These are phyloP conservation scores for Gobius niger DNA, from an alignment of 2,113 vertebrate species.

Conservation along the genomic window DNA sequence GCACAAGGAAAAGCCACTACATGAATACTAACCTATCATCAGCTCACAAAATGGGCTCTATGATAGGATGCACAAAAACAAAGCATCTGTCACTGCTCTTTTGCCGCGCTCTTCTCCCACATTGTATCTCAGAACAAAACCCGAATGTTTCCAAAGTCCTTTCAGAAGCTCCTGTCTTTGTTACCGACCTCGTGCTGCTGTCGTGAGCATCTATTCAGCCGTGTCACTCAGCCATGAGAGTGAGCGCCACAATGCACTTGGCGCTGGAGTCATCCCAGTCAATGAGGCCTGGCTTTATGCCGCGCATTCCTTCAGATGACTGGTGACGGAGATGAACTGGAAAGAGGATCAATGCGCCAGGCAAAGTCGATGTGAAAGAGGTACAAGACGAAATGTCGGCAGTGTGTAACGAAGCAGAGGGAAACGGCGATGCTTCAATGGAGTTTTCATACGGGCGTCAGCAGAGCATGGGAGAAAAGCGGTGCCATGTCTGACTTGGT, in stretches of 20 bases:
- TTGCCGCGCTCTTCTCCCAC: conserved; percentile 20
- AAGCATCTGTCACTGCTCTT: conserved; percentile 43
- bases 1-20: conserved; percentile 6
- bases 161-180: conserved; percentile 32
- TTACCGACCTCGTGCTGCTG: conserved; percentile 40
- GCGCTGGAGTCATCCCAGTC: conserved; percentile 29
- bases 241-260: conserved; percentile 31
- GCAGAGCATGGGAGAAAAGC: conserved; percentile 5
- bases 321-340: conserved; percentile 40
- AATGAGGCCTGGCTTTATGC: conserved; percentile 45
- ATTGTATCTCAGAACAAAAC: conserved; percentile 35
- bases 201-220: conserved; percentile 53
- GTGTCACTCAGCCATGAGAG: conserved; percentile 47
- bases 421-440: not conserved
- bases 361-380: conserved; percentile 20
- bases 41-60: conserved; percentile 25
- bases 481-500: conserved; percentile 16
- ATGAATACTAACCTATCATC: conserved; percentile 31
- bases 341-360: conserved; percentile 28
- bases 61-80: conserved; percentile 49
- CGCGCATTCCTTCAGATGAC: conserved; percentile 54
- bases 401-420: conserved; percentile 9
- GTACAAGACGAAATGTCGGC: conserved; percentile 14
- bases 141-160: conserved; percentile 18
- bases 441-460: conserved; percentile 6